Evolutionary conservation across 2,888 invertebrate genomes (phyloP).

Genomic region (Andrena marginata): DNA sequence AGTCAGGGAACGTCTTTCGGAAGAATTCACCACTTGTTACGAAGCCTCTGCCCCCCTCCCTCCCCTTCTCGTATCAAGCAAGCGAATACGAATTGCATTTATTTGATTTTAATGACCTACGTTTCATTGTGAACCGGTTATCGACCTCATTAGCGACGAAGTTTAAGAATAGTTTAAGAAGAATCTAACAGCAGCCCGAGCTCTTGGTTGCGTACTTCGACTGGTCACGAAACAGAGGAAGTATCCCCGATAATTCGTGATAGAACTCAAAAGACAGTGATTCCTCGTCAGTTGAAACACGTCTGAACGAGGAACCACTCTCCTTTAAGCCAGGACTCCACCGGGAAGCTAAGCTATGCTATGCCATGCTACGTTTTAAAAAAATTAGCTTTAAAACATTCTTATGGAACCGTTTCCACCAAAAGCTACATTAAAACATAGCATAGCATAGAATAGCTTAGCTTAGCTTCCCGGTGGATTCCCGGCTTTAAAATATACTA

Average conservation of each 20-base stretch:
- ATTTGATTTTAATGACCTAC: constrained; percentile 19
- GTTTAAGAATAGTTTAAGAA: constrained; percentile 29
- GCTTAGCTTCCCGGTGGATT: too few relatives aligned
- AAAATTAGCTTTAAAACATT: too few relatives aligned
- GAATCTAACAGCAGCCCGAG: constrained; percentile 23
- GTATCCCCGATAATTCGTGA: background rate
- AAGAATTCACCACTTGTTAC: constrained; percentile 9
- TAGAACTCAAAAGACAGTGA: background rate
- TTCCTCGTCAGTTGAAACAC: background rate
- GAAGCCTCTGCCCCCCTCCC: background rate
- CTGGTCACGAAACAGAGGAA: background rate
- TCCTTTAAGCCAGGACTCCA: background rate
- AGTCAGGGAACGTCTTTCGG: constrained; percentile 29
- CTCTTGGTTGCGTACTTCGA: constrained; percentile 46
- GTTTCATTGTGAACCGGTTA: constrained; percentile 6
- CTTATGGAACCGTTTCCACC: too few relatives aligned
- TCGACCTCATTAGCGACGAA: constrained; percentile 8
- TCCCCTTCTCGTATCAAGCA: constrained; percentile 23
- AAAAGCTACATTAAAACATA: too few relatives aligned
- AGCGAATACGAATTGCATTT: constrained; percentile 39
- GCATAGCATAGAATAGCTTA: too few relatives aligned
- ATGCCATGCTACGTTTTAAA: too few relatives aligned
- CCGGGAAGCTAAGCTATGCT: too few relatives aligned
- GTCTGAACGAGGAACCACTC: background rate
- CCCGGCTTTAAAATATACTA: background rate